A percentile compares a stretch with the other conserved stretches of the same genome.
Evolutionary conservation across 1,140 invertebrate species (phyloP).

Genomic region (Zaprionus ghesquierei): DNA sequence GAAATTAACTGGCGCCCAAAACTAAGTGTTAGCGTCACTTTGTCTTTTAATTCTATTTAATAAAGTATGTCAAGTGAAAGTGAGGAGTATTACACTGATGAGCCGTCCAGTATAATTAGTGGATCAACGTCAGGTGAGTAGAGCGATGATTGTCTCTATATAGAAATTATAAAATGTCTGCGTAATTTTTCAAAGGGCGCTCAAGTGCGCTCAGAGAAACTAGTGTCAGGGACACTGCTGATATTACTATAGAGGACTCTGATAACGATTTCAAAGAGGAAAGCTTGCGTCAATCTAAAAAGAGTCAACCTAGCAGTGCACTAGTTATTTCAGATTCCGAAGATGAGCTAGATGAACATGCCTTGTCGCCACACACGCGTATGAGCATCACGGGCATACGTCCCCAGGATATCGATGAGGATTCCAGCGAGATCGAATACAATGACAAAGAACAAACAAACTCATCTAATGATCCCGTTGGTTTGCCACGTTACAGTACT

Average conservation of each 20-base stretch:
- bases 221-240: conserved; percentile 4
- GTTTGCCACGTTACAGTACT: conserved; percentile 59
- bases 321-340: conserved; percentile 49
- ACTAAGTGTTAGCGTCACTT: not conserved
- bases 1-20: conserved; percentile 32
- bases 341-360: conserved; percentile 61
- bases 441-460: conserved; percentile 35
- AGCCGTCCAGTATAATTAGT: conserved; percentile 22
- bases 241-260: conserved; percentile 42
- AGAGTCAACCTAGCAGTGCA: not conserved
- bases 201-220: conserved; percentile 2
- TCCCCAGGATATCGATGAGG: conserved; percentile 59
- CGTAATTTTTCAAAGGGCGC: conserved; percentile 16
- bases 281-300: not conserved
- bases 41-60: not conserved
- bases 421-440: conserved; percentile 74
- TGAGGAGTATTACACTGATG: conserved; percentile 37
- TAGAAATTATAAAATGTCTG: not conserved
- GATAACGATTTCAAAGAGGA: not conserved
- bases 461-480: not conserved
- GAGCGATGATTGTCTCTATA: not conserved
- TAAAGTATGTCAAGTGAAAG: conserved; percentile 46
- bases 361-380: conserved; percentile 68
- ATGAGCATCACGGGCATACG: conserved; percentile 79
- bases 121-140: conserved; percentile 37